These are phyloP conservation scores for Diuraphis noxia DNA, from an alignment of 1,140 invertebrate species.

Conservation along the genomic window DNA sequence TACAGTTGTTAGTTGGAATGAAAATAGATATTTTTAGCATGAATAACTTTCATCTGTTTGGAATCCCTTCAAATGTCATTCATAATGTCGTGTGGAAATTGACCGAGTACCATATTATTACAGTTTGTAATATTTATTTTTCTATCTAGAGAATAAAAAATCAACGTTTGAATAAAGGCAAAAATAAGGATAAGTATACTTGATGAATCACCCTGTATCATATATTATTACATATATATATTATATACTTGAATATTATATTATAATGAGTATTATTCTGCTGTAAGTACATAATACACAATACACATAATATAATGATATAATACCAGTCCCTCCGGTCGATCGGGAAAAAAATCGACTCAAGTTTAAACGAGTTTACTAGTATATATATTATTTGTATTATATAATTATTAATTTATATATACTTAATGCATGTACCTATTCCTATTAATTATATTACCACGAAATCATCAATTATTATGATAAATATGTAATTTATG, in stretches of 20 bases:
- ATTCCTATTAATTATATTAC: background rate
- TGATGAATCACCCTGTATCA: background rate
- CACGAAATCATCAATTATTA: background rate
- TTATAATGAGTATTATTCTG: background rate
- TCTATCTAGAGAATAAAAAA: background rate
- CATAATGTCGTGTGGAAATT: too few relatives aligned
- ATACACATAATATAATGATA: background rate
- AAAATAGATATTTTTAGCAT: background rate
- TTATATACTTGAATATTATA: background rate
- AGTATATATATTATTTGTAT: background rate
- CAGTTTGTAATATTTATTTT: too few relatives aligned
- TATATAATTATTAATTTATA: background rate
- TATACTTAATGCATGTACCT: background rate
- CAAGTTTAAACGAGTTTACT: background rate
- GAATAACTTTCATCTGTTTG: background rate
- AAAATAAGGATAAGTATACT: background rate
- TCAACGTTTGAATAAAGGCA: background rate
- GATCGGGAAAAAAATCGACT: background rate
- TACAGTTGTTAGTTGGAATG: background rate
- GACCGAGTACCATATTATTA: too few relatives aligned
- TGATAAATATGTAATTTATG: slow-evolving; percentile 1
- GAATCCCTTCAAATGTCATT: too few relatives aligned
- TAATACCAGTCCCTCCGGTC: background rate
- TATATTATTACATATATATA: background rate
- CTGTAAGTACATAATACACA: background rate